Base-by-base conservation (phyloP, 35 echinoderm and acorn worm species). In the Stichopus chloronotus region DNA sequence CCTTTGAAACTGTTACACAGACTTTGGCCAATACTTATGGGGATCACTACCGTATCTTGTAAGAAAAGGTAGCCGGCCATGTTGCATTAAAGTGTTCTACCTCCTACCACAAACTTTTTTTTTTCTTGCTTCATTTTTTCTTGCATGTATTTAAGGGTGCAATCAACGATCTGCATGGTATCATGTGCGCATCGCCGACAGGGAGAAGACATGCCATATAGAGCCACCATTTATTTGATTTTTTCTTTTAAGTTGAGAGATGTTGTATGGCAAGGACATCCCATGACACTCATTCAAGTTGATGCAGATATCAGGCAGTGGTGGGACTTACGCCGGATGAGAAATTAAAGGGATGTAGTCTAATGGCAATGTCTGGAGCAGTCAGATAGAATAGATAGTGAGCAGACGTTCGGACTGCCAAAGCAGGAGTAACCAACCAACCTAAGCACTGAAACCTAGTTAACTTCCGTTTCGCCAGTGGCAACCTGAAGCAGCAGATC, bases 301-400 rank as follows among this genome's bases (percentile, higher is more conserved):
- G 63, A 91, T 10, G 22, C 16, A 59, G 93, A 96, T 23, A 88
- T 91, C 10, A 59, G 53, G 10, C 93, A 79, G 63, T 94, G 91
- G 22, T 61, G 90, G 68, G 58, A 72, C 82, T 85, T 57, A 59
- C 80, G 63, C 3, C 3, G 53, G 57, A 94, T 88, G 92, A 96
- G 59, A 57, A 55, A 72, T 88, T 93, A 72, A 72, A 90, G 95
- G 63, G 94, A 87, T 54, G 52, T 95, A 25, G 19, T 90, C 3
- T 90, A 72, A 21, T 92, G 91, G 94, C 82, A 87, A 23, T 85
- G 95, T 2, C 90, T 1, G 91, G 92, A 94, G 83, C 21, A 87
- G 83, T 16, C 53, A 90, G 54, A 95, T 95, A 56, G 57, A 91
- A 90, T 92, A 96, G 12, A 92, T 71, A 2, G 57, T 90, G 8